Evolutionary conservation across 2,797 vertebrate species (phyloP), one percentile per base, ranked within the genome.

Genomic region (Syngnathus acus): DNA sequence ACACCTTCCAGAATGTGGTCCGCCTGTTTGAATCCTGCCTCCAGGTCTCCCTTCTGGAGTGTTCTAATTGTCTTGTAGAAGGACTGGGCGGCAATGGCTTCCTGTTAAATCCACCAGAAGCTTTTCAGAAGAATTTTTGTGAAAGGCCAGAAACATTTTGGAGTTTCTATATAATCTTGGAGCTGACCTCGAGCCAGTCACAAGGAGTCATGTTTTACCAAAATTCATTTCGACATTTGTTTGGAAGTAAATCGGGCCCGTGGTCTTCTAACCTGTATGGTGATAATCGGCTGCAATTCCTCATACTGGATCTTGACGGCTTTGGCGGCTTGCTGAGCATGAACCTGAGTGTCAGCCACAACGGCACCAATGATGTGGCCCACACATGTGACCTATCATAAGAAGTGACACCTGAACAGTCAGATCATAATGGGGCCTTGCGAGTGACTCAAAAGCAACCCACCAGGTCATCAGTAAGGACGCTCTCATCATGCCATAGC

Each of bases 281-380:
- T 95, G 77, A 99, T 19, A 39, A 96, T 75, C 3, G 94, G 90
- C 57, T 81, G 83, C 61, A 95, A 89, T 26, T 96, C 95, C 53
- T 97, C 89, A 10, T 98, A 99, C 43, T 86, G 78, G 64, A 99
- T 81, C 84, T 82, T 94, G 53, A 99, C 90, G 1, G 84, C 89
- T 72, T 87, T 95, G 61, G 93, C 93, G 0, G 95, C 97, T 82
- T 91, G 91, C 74, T 95, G 94, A 17, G 96, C 94, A 3, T 95
- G 93, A 47, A 92, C 87, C 72, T 94, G 93, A 3, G 94, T 95
- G 74, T 99, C 93, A 0, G 96, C 92, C 9, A 98, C 89, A 72
- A 97, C 89, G 0, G 92, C 96, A 0, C 95, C 95, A 0, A 99
- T 93, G 76, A 98, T 89, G 17, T 99, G 95, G 53, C 97, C 97